Percentiles rank a stretch among this genome's conserved stretches.
These are phyloP conservation scores for Anolis carolinensis DNA, from an alignment of 2,113 vertebrate genomes.

Conservation along the genomic window DNA sequence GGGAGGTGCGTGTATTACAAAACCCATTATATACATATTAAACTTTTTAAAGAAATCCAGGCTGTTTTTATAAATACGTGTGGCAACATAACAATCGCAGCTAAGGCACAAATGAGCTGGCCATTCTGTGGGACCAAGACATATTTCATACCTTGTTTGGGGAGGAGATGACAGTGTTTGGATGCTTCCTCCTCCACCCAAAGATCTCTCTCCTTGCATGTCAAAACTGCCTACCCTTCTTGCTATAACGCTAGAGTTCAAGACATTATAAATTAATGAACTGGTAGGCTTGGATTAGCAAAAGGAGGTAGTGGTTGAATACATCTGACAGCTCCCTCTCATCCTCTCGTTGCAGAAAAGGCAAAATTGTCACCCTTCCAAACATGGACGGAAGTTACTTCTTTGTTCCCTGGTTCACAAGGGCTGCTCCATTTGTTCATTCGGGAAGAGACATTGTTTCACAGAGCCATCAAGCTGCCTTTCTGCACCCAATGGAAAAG, in stretches of 20 bases:
- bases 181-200: neutral
- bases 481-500: no score
- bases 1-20: slow-evolving; percentile 61
- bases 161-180: neutral
- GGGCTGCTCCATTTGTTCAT: no score
- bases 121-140: slow-evolving; percentile 17
- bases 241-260: neutral
- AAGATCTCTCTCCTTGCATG: neutral
- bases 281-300: neutral
- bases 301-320: no score
- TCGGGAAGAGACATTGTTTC: no score
- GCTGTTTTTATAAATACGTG: slow-evolving; percentile 51
- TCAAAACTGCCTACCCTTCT: neutral
- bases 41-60: slow-evolving; percentile 64
- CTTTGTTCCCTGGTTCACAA: no score
- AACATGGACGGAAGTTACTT: no score
- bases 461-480: no score
- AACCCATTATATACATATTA: slow-evolving; percentile 77
- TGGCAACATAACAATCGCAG: slow-evolving; percentile 49
- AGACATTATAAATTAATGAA: neutral
- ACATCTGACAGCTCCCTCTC: neutral
- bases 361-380: no score
- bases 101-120: slow-evolving; percentile 39
- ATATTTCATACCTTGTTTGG: neutral
- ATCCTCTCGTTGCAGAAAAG: no score